Percentiles rank a stretch among this genome's conserved stretches.
These are phyloP conservation scores for Maniola jurtina DNA, from an alignment of 1,140 invertebrate species.

Conservation along the genomic window DNA sequence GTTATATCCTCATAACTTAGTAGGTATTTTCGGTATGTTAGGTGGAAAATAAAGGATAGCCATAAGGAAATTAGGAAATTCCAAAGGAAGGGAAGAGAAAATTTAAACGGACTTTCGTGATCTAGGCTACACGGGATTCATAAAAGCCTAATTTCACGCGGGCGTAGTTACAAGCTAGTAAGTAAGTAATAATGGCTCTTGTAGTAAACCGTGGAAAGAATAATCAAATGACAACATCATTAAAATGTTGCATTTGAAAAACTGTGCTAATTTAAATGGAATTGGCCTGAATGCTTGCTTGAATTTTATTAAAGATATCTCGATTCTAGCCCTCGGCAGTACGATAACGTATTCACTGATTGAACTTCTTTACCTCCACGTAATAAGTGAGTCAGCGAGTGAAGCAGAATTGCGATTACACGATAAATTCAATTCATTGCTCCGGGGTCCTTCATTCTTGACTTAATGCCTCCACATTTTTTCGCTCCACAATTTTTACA, in stretches of 20 bases:
- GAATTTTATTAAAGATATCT: constrained; percentile 23
- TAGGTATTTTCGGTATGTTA: no score
- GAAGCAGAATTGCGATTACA: constrained; percentile 59
- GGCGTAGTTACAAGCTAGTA: no score
- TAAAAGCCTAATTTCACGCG: no score
- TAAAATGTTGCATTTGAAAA: constrained; percentile 4
- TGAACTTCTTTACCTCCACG: constrained; percentile 38
- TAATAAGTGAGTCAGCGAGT: constrained; percentile 57
- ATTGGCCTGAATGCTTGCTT: constrained; percentile 8
- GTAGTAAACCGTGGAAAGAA: background rate
- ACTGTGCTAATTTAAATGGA: background rate
- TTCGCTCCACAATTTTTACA: constrained; percentile 26
- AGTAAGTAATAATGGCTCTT: no score
- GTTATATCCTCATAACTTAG: no score
- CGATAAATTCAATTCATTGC: constrained; percentile 65
- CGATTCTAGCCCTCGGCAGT: constrained; percentile 28
- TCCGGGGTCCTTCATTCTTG: constrained; percentile 38
- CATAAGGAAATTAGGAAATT: no score
- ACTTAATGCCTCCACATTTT: constrained; percentile 22
- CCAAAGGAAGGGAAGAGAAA: no score
- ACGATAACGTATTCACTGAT: constrained; percentile 47
- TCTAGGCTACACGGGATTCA: no score
- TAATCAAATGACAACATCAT: background rate
- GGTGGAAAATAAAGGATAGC: no score
- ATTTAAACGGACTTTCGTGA: no score